phyloP scores from a whole-genome alignment of 2,113 vertebrate species.

The Nicator chloris region DNA sequence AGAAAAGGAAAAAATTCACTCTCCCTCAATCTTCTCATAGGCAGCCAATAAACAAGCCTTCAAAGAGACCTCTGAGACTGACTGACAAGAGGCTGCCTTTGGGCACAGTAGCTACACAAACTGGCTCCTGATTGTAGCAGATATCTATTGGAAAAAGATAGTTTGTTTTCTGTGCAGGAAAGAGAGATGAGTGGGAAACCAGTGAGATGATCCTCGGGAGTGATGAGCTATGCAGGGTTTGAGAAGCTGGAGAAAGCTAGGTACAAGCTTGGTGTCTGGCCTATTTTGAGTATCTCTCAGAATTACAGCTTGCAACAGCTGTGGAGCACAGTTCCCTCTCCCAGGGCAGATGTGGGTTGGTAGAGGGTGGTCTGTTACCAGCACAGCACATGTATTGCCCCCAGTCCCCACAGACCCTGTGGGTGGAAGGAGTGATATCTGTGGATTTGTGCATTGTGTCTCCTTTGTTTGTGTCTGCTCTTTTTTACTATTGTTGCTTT shows the following conservation, averaged over 20 bases:
- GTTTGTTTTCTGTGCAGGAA: neutral
- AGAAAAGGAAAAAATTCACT: neutral
- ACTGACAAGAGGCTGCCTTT: neutral
- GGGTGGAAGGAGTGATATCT: neutral
- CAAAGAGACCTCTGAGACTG: constrained; percentile 16
- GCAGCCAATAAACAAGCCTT: neutral
- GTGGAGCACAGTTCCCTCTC: neutral
- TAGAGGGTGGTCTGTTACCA: neutral
- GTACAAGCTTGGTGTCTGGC: neutral
- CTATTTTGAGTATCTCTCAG: neutral
- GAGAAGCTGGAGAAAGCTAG: neutral
- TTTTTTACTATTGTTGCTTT: neutral
- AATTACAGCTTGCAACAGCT: neutral
- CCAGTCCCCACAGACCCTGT: neutral
- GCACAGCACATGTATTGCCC: neutral
- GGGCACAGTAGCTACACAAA: neutral
- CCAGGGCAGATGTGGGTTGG: neutral
- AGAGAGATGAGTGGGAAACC: neutral
- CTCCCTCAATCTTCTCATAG: neutral
- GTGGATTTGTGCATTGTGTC: neutral
- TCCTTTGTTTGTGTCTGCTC: neutral
- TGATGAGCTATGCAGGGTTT: neutral
- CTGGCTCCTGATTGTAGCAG: neutral
- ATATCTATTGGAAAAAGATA: neutral
- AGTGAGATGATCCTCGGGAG: neutral